phyloP scores from a whole-genome alignment of 2,888 invertebrate genomes.

The Microchrysa polita region DNA sequence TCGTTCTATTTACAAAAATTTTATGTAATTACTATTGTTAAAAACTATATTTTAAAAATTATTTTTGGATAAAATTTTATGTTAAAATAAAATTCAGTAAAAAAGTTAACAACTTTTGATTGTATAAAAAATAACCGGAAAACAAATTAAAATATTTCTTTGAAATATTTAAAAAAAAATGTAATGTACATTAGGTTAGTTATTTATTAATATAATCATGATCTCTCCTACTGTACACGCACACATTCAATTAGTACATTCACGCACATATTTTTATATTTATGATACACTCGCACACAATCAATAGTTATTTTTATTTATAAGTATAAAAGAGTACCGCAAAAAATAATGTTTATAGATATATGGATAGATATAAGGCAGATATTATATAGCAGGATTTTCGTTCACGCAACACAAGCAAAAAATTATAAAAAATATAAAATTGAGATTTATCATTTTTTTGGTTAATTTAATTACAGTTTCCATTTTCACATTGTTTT shows the following conservation, averaged over 20 bases:
- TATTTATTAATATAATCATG: constrained; percentile 3
- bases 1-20: not conserved
- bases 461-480: constrained; percentile 5
- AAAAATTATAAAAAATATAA: constrained; percentile 1
- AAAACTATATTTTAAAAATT: no score
- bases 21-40: not conserved
- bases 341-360: no score
- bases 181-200: constrained; percentile 16
- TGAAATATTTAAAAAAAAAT: not conserved
- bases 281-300: constrained; percentile 40
- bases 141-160: not conserved
- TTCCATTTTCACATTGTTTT: not conserved
- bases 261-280: constrained; percentile 12
- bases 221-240: constrained; percentile 41
- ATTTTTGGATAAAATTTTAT: no score
- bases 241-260: constrained; percentile 41
- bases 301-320: no score
- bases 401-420: constrained; percentile 27
- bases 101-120: no score
- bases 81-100: no score
- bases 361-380: not conserved
- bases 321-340: not conserved
- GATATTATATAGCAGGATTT: constrained; percentile 14
- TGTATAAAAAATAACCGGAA: no score
- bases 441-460: not conserved